Base-by-base conservation (phyloP, 1,140 invertebrate species). In the fruit fly (Drosophila melanogaster) region DNA sequence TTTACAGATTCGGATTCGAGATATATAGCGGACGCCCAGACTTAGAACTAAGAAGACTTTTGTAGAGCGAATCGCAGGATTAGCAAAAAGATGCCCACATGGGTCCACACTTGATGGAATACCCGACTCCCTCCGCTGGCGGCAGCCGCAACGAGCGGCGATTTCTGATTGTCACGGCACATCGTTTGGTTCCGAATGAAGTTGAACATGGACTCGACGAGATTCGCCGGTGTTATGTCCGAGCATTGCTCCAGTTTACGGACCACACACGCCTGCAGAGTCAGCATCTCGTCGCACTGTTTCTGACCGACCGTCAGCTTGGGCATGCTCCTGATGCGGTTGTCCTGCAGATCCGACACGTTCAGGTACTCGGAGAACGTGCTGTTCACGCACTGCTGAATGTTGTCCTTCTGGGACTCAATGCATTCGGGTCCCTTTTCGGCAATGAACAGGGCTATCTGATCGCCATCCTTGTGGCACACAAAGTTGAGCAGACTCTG, bases 401-500 rank as follows among this genome's bases (percentile, higher is more conserved):
- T 93, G 7, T 92, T 93, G n/a, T 94, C 92, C 62, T 93, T 92
- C 73, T 95, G 94, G 0, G 93, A 91, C 58, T 93, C 65, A 14
- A 96, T 92, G 87, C 96, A 97, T 79, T 96, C 95, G 5, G 95
- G 94, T 2, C 96, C 96, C 35, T 94, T 94, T 79, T 96, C 95
- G 17, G 96, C 94, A 60, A 97, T 96, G 76, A 97, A 97, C 70
- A 97, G 93, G 11, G 96, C 96, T 85, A 97, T 96, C 69, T 96
- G 94, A 81, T 97, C 96, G 7, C 96, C 96, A 77, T 96, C 96
- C 79, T 96, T 96, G 77, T 93, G 95, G 79, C 96, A 97, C 5
- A 95, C 93, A 79, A 97, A 97, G 53, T 95, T 94, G 0, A 95
- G 90, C 0, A 97, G 83, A 53, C 95, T 95, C 19, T 95, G 93